Conservation (phyloP, 1,140 invertebrate genomes). For the Drosophila ambigua region DNA sequence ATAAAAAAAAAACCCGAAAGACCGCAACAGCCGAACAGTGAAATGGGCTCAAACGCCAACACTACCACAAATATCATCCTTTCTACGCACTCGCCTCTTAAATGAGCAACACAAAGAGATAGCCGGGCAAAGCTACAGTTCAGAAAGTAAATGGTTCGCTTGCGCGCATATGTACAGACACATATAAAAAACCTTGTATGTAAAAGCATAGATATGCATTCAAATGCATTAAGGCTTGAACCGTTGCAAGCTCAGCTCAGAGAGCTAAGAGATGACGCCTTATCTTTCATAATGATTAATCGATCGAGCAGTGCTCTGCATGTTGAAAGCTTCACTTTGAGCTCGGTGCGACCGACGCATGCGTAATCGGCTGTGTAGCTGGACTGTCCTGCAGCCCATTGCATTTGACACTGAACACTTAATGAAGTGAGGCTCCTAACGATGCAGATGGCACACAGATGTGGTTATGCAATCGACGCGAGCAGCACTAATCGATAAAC, state of each 20-base stretch:
- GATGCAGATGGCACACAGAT: constrained; percentile 23
- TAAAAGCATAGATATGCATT: not conserved
- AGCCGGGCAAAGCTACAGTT: not conserved
- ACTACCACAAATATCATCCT: constrained; percentile 18
- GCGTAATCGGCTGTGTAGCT: constrained; percentile 36
- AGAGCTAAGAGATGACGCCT: not conserved
- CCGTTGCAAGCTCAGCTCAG: constrained; percentile 1
- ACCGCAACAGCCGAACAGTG: not conserved
- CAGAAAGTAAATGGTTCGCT: constrained; percentile 9
- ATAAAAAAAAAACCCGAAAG: not conserved
- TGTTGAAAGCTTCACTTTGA: constrained; percentile 17
- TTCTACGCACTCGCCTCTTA: not conserved
- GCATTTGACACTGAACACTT: constrained; percentile 39
- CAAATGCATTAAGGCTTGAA: constrained; percentile 20
- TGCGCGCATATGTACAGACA: not conserved
- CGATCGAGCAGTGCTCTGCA: constrained; percentile 14
- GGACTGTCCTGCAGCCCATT: constrained; percentile 47
- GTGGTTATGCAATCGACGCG: constrained; percentile 44
- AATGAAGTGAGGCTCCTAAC: constrained; percentile 55
- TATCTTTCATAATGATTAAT: constrained; percentile 44
- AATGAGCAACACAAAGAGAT: not conserved
- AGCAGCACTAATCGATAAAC: constrained; percentile 59
- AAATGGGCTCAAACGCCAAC: constrained; percentile 18
- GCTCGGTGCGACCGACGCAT: constrained; percentile 5
- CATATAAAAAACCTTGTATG: no score